phyloP scores from a whole-genome alignment of 2,797 vertebrate genomes.

The Falco cherrug region DNA sequence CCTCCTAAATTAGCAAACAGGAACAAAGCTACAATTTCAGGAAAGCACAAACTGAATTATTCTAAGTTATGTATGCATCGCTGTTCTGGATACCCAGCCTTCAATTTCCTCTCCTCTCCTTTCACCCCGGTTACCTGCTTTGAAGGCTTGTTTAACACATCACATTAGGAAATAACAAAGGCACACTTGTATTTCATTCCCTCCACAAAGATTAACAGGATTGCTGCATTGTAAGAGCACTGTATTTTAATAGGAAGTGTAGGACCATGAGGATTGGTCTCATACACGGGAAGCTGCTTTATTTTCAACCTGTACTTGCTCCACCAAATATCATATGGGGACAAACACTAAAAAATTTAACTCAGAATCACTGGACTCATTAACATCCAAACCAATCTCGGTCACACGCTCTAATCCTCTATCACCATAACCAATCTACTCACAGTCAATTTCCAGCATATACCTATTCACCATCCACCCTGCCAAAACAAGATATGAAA shows the following conservation, averaged over 20 bases:
- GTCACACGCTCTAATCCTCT: neutral
- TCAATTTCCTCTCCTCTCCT: neutral
- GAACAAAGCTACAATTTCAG: neutral
- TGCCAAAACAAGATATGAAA: neutral
- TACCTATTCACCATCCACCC: neutral
- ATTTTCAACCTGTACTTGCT: neutral
- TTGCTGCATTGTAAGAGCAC: neutral
- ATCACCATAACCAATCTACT: neutral
- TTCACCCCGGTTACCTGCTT: neutral
- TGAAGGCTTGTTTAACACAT: neutral
- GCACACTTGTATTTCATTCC: neutral
- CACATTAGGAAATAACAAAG: neutral
- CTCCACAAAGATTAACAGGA: neutral
- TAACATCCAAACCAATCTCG: neutral
- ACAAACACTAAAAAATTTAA: neutral
- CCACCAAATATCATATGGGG: neutral
- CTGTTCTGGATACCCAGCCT: neutral
- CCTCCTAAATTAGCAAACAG: neutral
- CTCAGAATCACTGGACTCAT: neutral
- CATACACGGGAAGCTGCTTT: neutral
- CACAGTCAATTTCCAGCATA: neutral
- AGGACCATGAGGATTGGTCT: neutral
- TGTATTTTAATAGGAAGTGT: neutral
- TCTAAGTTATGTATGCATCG: neutral
- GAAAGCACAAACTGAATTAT: neutral